Evolutionary conservation across 2,113 vertebrate genomes (phyloP).

Genomic region (Halichoeres trimaculatus): DNA sequence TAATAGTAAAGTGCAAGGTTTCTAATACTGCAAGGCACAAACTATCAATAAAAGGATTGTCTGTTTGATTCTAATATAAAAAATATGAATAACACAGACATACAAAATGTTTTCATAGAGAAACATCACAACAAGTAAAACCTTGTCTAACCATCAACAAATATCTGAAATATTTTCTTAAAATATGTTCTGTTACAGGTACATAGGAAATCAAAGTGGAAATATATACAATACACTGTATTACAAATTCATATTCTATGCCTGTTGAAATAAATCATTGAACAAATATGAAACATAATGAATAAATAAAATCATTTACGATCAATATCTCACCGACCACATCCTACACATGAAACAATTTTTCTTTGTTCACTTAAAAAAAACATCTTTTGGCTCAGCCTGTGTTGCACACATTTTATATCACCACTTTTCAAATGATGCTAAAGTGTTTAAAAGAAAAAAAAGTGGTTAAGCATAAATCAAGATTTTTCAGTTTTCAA

Average conservation of each 20-base stretch:
- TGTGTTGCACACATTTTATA: constrained; percentile 60
- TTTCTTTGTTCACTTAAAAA: constrained; percentile 28
- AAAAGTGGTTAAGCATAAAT: constrained; percentile 9
- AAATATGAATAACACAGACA: constrained; percentile 59
- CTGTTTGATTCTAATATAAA: constrained; percentile 66
- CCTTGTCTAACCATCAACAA: constrained; percentile 78
- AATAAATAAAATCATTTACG: constrained; percentile 44
- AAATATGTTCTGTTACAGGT: constrained; percentile 61
- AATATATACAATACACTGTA: constrained; percentile 62
- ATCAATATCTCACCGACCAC: constrained; percentile 23
- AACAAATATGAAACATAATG: constrained; percentile 60
- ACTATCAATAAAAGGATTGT: constrained; percentile 71
- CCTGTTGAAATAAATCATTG: constrained; percentile 35
- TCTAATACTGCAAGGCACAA: constrained; percentile 85
- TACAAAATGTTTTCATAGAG: constrained; percentile 72
- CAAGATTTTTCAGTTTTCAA: constrained; percentile 18
- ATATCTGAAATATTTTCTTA: constrained; percentile 61
- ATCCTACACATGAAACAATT: constrained; percentile 51
- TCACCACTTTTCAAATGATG: constrained; percentile 2
- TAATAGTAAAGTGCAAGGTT: constrained; percentile 74
- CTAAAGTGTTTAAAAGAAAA: constrained; percentile 27
- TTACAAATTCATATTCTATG: constrained; percentile 67
- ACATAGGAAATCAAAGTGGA: constrained; percentile 57
- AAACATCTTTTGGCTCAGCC: constrained; percentile 75
- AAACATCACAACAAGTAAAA: constrained; percentile 84